These are phyloP conservation scores for Habroteleia sp. DNA, from an alignment of 2,888 invertebrate genomes.

Conservation along the genomic window DNA sequence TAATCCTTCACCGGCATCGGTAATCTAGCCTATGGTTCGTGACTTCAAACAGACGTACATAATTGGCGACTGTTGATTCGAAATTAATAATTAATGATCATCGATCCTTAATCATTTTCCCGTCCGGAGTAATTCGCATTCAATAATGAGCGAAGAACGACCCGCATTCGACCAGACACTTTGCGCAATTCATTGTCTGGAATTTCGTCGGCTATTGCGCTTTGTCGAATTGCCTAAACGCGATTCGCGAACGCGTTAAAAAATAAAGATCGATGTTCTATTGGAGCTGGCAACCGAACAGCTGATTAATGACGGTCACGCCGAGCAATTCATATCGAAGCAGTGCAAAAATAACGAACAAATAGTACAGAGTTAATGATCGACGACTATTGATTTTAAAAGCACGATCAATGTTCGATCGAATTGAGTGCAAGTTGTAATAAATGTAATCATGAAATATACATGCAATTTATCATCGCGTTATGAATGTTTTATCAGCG, in stretches of 20 bases:
- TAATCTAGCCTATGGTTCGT: not conserved
- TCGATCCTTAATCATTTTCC: constrained; percentile 29
- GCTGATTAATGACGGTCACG: constrained; percentile 1
- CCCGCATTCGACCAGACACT: constrained; percentile 9
- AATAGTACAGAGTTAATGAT: not conserved
- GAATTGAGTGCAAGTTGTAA: not conserved
- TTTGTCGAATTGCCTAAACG: not conserved
- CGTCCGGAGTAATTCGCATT: constrained; percentile 9
- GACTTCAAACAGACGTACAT: no score
- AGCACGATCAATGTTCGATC: constrained; percentile 16
- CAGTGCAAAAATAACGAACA: constrained; percentile 18
- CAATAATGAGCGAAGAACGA: constrained; percentile 10
- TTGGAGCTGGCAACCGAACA: not conserved
- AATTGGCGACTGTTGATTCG: constrained; percentile 43
- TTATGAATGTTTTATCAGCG: constrained; percentile 41
- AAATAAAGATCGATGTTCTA: not conserved
- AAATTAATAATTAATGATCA: constrained; percentile 45
- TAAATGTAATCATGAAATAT: constrained; percentile 17
- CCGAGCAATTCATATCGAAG: not conserved
- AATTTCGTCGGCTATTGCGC: not conserved
- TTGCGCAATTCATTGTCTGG: constrained; percentile 10
- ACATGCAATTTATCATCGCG: constrained; percentile 18
- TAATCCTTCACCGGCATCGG: constrained; percentile 39
- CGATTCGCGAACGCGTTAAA: not conserved
- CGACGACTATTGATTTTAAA: constrained; percentile 8